Conservation (phyloP, 2,113 vertebrate genomes). For the Murina feae region DNA sequence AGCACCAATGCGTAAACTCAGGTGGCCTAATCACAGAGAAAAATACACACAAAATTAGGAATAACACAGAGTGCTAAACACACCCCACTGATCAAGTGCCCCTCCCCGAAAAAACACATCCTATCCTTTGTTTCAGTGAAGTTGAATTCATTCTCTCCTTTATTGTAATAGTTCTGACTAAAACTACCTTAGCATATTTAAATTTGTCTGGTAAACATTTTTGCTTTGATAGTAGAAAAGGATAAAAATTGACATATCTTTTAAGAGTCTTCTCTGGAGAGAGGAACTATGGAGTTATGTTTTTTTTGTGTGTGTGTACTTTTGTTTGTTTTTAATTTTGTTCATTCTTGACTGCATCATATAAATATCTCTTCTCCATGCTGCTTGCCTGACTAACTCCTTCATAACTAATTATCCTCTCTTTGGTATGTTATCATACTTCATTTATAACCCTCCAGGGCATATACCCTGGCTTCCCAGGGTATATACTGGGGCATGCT, state of each 20-base stretch:
- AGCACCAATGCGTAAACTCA: neutral
- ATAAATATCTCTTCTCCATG: neutral
- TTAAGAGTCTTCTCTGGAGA: neutral
- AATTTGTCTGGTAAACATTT: neutral
- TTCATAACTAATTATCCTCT: neutral
- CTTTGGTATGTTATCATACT: neutral
- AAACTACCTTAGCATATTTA: neutral
- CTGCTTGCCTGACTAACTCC: neutral
- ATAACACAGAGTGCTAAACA: neutral
- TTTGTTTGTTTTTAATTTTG: neutral
- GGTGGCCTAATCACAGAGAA: neutral
- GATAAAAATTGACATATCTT: neutral
- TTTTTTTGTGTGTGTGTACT: neutral
- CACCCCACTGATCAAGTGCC: neutral
- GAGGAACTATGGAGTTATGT: neutral
- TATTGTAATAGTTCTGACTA: neutral
- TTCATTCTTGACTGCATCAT: neutral
- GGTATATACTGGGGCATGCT: neutral
- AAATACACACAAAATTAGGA: neutral
- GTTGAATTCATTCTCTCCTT: neutral
- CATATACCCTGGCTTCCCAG: neutral
- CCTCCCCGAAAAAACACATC: neutral
- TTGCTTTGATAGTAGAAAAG: neutral
- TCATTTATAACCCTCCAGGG: neutral
- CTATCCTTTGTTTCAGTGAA: neutral